A percentile compares a stretch with the other conserved stretches of the same genome.
Conservation (phyloP, 2,888 invertebrate species). For the Athalia circularis region DNA sequence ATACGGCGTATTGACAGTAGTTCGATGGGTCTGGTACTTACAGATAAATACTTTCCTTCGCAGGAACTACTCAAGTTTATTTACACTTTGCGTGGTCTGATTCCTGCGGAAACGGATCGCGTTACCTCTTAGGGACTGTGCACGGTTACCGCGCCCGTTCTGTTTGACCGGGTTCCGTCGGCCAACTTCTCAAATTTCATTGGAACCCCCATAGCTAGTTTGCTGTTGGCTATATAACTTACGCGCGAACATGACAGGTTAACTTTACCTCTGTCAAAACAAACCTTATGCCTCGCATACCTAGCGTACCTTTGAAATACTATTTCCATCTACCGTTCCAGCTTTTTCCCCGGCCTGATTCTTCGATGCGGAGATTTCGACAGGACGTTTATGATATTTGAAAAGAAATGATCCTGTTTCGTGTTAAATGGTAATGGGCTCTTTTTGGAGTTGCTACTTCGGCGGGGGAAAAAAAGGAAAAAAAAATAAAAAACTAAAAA, state of each 20-base stretch:
- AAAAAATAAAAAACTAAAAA: no score
- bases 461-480: no score
- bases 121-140: constrained; percentile 33
- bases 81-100: constrained; percentile 34
- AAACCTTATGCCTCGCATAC: constrained; percentile 9
- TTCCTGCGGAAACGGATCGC: constrained; percentile 45
- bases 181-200: constrained; percentile 37
- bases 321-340: background rate
- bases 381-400: constrained; percentile 19
- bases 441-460: no score
- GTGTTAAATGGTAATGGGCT: background rate
- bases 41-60: constrained; percentile 6
- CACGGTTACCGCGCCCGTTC: constrained; percentile 17
- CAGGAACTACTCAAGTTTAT: constrained; percentile 40
- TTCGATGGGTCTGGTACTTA: no score
- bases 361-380: background rate
- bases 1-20: constrained; percentile 26
- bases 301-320: background rate
- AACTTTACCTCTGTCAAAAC: constrained; percentile 40
- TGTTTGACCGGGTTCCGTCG: constrained; percentile 39
- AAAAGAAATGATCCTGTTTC: constrained; percentile 10
- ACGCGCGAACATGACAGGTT: constrained; percentile 41
- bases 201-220: background rate
- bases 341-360: background rate
- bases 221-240: constrained; percentile 9